phyloP scores from a whole-genome alignment of 2,113 vertebrate species.

The Bujurquina vittata region DNA sequence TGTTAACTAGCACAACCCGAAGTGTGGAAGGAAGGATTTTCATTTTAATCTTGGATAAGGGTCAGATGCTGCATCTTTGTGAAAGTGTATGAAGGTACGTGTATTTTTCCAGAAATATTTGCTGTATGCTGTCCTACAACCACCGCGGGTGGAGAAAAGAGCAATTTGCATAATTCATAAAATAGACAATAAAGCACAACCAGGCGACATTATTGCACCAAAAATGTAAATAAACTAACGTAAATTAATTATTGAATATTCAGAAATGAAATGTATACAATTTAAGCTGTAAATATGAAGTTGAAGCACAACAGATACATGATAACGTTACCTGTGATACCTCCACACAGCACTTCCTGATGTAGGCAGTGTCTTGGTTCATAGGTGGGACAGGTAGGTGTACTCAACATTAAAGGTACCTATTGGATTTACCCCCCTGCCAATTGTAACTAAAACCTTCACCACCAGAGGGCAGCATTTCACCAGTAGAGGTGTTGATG shows the following conservation, averaged over 20 bases:
- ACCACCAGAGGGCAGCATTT: too few relatives aligned
- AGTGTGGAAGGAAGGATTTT: not conserved
- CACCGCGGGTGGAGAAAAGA: not conserved
- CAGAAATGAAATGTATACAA: not conserved
- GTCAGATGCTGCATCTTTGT: not conserved
- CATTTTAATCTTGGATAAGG: not conserved
- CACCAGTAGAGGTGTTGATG: too few relatives aligned
- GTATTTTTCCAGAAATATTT: not conserved
- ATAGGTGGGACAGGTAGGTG: too few relatives aligned
- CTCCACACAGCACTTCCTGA: not conserved
- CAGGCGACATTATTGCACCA: not conserved
- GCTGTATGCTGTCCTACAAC: fast-evolving
- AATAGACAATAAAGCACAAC: not conserved
- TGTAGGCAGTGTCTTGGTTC: not conserved
- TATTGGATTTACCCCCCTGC: too few relatives aligned
- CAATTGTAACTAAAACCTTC: too few relatives aligned
- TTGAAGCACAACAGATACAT: fast-evolving
- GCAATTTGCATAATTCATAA: not conserved
- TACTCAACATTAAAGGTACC: too few relatives aligned
- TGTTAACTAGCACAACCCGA: not conserved
- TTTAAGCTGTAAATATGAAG: not conserved
- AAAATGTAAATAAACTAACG: not conserved
- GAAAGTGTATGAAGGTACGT: not conserved
- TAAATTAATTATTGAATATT: not conserved
- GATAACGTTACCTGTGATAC: not conserved